Evolutionary conservation across 2,888 invertebrate species (phyloP).

Genomic region (Diaprepes abbreviatus): DNA sequence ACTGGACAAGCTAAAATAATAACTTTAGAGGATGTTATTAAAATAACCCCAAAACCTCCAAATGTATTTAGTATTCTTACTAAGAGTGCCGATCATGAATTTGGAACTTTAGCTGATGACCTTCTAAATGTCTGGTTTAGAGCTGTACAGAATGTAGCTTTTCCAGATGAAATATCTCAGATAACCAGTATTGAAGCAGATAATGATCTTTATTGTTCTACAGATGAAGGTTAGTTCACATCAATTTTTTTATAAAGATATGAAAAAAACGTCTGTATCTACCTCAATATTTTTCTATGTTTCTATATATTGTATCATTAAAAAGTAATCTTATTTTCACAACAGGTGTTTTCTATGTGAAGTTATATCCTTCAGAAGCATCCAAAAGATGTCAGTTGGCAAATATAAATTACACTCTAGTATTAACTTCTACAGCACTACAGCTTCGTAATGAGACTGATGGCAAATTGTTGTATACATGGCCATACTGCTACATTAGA

Average conservation of each 20-base stretch:
- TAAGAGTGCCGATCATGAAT: constrained; percentile 75
- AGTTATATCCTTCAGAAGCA: constrained; percentile 83
- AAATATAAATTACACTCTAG: constrained; percentile 76
- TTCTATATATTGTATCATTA: too few relatives aligned
- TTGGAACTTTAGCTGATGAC: constrained; percentile 77
- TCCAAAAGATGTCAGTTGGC: constrained; percentile 83
- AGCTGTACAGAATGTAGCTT: constrained; percentile 85
- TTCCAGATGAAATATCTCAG: constrained; percentile 75
- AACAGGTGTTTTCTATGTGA: constrained; percentile 68
- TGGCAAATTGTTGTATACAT: constrained; percentile 78
- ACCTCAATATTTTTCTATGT: too few relatives aligned
- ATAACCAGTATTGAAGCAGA: constrained; percentile 82
- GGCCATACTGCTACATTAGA: constrained; percentile 88
- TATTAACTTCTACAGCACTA: constrained; percentile 82
- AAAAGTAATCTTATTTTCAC: too few relatives aligned
- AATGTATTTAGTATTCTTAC: constrained; percentile 79
- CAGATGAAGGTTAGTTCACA: constrained; percentile 87
- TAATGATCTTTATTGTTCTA: constrained; percentile 89
- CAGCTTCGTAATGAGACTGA: constrained; percentile 79
- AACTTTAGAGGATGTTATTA: constrained; percentile 89
- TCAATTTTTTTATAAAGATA: too few relatives aligned
- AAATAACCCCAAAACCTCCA: constrained; percentile 77
- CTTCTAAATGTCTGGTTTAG: constrained; percentile 84
- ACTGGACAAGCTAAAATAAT: constrained; percentile 74
- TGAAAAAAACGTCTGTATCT: too few relatives aligned